These are phyloP conservation scores for Neoseiulus cucumeris DNA, from an alignment of 1,140 invertebrate species.

Conservation along the genomic window DNA sequence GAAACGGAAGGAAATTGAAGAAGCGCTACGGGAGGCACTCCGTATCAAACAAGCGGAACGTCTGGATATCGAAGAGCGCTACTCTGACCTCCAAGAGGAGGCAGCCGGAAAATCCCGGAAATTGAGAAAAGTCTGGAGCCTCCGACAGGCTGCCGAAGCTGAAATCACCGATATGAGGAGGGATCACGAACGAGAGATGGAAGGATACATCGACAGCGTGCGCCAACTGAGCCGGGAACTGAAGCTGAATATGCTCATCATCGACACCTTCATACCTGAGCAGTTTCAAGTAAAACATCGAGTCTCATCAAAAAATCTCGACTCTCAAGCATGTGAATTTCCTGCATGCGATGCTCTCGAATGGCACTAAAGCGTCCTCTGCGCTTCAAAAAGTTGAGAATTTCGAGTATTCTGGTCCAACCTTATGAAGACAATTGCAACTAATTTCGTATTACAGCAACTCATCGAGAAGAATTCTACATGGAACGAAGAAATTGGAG, in stretches of 20 bases:
- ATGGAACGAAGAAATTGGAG: slow-evolving; percentile 95
- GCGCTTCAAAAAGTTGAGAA: no score
- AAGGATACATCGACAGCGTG: slow-evolving; percentile 77
- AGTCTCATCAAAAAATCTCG: no score
- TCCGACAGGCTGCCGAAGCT: slow-evolving; percentile 57
- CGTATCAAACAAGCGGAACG: slow-evolving; percentile 71
- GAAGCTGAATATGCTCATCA: slow-evolving; percentile 60
- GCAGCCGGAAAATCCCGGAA: slow-evolving; percentile 76
- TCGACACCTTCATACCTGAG: slow-evolving; percentile 71
- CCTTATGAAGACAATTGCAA: no score
- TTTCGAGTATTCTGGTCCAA: no score
- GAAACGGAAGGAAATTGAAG: slow-evolving; percentile 54
- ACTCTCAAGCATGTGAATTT: no score
- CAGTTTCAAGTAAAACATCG: slow-evolving; percentile 46
- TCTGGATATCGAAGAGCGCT: slow-evolving; percentile 87
- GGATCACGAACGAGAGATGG: slow-evolving; percentile 90
- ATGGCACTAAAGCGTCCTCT: no score
- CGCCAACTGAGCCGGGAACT: slow-evolving; percentile 68
- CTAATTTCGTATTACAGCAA: slow-evolving; percentile 37
- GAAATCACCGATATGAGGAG: slow-evolving; percentile 69
- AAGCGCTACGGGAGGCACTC: slow-evolving; percentile 53
- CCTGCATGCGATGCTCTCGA: no score
- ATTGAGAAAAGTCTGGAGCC: slow-evolving; percentile 61
- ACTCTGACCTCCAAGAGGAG: slow-evolving; percentile 80
- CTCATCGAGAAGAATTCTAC: slow-evolving; percentile 76